Evolutionary conservation across 2,888 invertebrate genomes (phyloP), one percentile per base, ranked within the genome.

Genomic region (Tenthredo mesomela): DNA sequence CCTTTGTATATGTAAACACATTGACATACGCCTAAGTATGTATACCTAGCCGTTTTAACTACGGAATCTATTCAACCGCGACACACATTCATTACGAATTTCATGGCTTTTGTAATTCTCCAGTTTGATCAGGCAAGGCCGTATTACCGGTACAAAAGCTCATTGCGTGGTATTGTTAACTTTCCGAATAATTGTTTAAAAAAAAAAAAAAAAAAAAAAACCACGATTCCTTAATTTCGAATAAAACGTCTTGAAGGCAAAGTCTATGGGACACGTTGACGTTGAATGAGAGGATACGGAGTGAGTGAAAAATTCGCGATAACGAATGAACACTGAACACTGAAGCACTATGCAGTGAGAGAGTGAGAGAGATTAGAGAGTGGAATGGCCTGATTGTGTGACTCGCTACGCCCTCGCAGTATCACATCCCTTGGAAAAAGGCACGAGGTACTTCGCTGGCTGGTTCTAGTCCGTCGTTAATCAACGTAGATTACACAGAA

Each of bases 401-500:
- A 77, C 54, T 54, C 77, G 50, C 33, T 18, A 50, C 50, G 29
- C 77, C 77, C 77, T 77, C 75, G 47, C 47, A 50, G 47, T 29
- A 47, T 75, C 77, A 33, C 77, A 50, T 77, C 77, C 77, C 77
- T 77, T 54, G 50, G 70, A 77, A 77, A 77, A 77, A 77, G 73
- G 73, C 33, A 77, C 47, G 77, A 18, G 29, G 54, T 33, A 77
- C 12, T 15, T 29, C 29, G 77, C 54, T 33, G 40, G 25, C 40
- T 29, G 43, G 10, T 25, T 21, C 73, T 40, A 43, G 73, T 73
- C 25, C 43, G 12, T 29, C 77, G 77, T 77, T 77, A 77, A 77
- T 77, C 77, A 77, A 77, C 77, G 77, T 50, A 77, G 77, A 77
- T 54, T 77, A 77, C 77, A 77, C 50, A 29, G 77, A 77, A 77